These are phyloP conservation scores for Telmatherina bonti DNA, from an alignment of 2,797 vertebrate genomes.

Conservation along the genomic window DNA sequence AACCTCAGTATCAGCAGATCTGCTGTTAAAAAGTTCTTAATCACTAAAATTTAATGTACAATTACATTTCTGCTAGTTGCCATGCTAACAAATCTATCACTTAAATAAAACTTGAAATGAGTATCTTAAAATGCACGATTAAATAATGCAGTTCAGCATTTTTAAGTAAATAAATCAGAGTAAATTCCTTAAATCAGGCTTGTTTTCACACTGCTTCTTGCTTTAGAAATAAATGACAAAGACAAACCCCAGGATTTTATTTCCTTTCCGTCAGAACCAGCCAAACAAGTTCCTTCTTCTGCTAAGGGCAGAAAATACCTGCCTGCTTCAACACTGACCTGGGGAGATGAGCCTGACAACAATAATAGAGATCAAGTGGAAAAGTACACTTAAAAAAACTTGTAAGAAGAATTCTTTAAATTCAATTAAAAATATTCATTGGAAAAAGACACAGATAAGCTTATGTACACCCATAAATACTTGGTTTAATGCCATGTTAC, in stretches of 20 bases:
- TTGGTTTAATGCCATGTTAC: not conserved
- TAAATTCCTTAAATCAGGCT: constrained; percentile 22
- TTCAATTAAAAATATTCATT: not conserved
- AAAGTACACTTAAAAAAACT: constrained; percentile 37
- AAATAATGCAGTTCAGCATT: not conserved
- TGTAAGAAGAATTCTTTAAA: constrained; percentile 10
- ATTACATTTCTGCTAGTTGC: not conserved
- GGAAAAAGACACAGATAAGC: constrained; percentile 8
- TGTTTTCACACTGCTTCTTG: constrained; percentile 43
- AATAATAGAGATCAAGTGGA: constrained; percentile 47
- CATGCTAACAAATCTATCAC: not conserved
- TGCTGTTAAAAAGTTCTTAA: not conserved
- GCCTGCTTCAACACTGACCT: constrained; percentile 68
- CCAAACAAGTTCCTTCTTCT: constrained; percentile 79
- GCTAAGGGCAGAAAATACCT: constrained; percentile 70
- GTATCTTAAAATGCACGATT: not conserved
- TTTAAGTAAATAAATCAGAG: not conserved
- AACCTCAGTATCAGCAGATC: not conserved
- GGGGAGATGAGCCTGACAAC: constrained; percentile 63
- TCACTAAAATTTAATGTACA: not conserved
- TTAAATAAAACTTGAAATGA: not conserved
- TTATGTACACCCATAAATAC: not conserved
- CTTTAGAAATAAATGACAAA: constrained; percentile 61
- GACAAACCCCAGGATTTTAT: constrained; percentile 80
- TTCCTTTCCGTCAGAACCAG: constrained; percentile 84